Evolutionary conservation across 2,113 vertebrate genomes (phyloP).

Genomic region (Sciurus niger): DNA sequence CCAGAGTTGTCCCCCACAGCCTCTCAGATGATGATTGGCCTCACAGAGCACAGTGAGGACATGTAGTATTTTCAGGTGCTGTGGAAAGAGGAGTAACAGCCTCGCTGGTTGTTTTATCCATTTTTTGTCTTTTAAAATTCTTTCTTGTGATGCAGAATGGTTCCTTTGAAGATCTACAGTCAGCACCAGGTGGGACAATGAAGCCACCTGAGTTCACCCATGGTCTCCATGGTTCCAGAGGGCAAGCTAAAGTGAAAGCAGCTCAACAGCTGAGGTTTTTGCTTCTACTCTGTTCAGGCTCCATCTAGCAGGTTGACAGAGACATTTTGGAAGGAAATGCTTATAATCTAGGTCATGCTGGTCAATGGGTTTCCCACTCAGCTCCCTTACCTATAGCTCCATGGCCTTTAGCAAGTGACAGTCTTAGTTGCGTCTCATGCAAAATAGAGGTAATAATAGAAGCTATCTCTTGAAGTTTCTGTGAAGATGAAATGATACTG

Average conservation of each 20-base stretch:
- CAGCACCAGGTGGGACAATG: too few relatives aligned
- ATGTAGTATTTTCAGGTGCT: neutral
- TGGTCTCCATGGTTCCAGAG: neutral
- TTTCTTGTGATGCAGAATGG: neutral
- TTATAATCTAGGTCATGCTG: neutral
- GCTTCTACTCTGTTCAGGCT: neutral
- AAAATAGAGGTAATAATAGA: neutral
- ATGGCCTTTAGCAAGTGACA: neutral
- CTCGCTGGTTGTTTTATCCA: neutral
- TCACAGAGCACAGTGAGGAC: neutral
- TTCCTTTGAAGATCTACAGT: neutral
- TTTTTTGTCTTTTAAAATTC: neutral
- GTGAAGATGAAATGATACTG: neutral
- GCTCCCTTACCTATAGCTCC: neutral
- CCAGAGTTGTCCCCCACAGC: fast-evolving
- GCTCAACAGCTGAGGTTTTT: neutral
- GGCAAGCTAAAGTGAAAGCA: neutral
- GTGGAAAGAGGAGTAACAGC: neutral
- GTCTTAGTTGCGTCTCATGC: neutral
- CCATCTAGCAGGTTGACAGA: neutral
- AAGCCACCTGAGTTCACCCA: fast-evolving
- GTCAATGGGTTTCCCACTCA: neutral
- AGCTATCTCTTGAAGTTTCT: neutral
- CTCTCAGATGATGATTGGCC: neutral
- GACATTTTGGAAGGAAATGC: neutral